Base-by-base conservation (phyloP, 2,888 invertebrate species). In the Cataglyphis rosenhaueri region DNA sequence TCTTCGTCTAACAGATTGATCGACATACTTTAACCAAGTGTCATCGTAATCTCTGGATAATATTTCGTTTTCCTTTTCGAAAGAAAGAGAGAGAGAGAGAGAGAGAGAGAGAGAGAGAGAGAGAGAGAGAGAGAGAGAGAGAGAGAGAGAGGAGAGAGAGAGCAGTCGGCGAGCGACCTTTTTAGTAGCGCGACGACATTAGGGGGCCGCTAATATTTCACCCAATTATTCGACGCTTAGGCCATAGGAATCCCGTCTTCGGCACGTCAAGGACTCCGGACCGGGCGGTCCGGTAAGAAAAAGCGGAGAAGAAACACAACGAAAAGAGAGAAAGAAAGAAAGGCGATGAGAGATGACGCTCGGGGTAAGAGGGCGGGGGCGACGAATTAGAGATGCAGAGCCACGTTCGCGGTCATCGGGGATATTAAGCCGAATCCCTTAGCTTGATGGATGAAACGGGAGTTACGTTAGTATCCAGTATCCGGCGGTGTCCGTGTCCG, bases 381-480 rank as follows among this genome's bases (percentile, higher is more conserved):
- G 88, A 88, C 85, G 89, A 89, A 89, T 89, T 89, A 90, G 89
- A 90, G 85, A 90, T 90, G 89, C 89, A 88, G 89, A 89, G 88
- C 89, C 89, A 90, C 89, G 89, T 90, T 88, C 89, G 75, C 87
- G 86, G 66, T 89, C 85, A 87, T 78, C 84, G 85, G 61, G 86
- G 89, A 90, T 90, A 90, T 89, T 89, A 89, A 89, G 89, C 89
- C 84, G 89, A 89, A 88, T 89, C 87, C 68, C 87, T 89, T 86
- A 86, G 88, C 89, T 90, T 90, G 89, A 90, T 90, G 88, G 89
- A 90, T 90, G 89, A 90, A 90, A 90, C 88, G 88, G 88, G 89
- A 90, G 89, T 90, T 89, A 89, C 84, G 89, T 86, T 85, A 82
- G 85, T 88, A 89, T 88, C 88, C 89, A 84, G 89, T 87, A 89